Evolutionary conservation across 2,113 vertebrate genomes (phyloP), one percentile per base, ranked within the genome.

Genomic region (Urocolius indicus): DNA sequence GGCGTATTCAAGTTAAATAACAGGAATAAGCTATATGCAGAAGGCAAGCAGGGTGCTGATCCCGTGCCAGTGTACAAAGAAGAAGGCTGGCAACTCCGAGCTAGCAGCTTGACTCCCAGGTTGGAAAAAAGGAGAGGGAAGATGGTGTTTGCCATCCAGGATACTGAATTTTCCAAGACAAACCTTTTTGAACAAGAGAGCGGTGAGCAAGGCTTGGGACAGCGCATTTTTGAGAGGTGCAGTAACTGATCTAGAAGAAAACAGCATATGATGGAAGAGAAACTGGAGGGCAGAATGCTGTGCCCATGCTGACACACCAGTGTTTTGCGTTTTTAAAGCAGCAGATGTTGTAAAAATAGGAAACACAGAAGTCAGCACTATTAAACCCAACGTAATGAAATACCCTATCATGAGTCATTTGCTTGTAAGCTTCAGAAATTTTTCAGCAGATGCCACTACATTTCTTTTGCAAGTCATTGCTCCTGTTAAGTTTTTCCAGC

Each of bases 371-470:
- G 67, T 94, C 72, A 77, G 87, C 10, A 1, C 78, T 91, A 66
- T 55, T 90, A 84, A 89, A 57, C 43, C 57, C 66, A 88, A 67
- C 54, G 68, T 66, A 89, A 84, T 32, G 29, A 95, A 91, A 77
- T 77, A 71, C 15, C 52, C 51, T 34, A 68, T 72, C 62, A 21
- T 62, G 63, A 94, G 36, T 91, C 84, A 90, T 69, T 87, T 74
- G 81, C 73, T 75, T 83, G 41, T 51, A 95, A 91, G 59, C 57
- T 68, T 95, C 79, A 91, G 77, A 27, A 43, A 11, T 24, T 78
- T 84, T 84, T 92, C 45, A 93, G 75, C 51, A 67, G 82, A 66
- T 83, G 32, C 45, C 48, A 59, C 67, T 76, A 16, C 20, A 63
- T 85, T 88, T 87, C 34, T 84, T 88, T 36, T 20, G 21, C 43